phyloP scores from a whole-genome alignment of 1,140 invertebrate genomes.

The Drosophila kikkawai region DNA sequence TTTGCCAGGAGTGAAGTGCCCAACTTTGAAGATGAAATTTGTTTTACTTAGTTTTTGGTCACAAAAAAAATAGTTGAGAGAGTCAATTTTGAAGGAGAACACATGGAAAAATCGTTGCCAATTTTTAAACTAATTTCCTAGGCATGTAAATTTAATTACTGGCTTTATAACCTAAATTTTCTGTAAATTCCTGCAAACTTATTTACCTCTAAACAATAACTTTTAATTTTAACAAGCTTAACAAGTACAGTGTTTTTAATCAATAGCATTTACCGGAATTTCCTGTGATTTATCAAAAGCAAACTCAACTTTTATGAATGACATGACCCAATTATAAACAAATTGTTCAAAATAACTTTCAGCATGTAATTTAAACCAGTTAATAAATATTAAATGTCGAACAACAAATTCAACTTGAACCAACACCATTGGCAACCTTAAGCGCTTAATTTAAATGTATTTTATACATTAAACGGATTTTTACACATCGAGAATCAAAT shows the following conservation, averaged over 20 bases:
- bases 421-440: not conserved
- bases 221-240: not conserved
- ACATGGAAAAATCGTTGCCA: not conserved
- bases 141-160: not conserved
- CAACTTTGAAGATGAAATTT: conserved; percentile 1
- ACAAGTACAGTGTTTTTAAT: not conserved
- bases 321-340: conserved; percentile 15
- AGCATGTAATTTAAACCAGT: conserved; percentile 10
- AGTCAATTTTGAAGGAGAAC: not conserved
- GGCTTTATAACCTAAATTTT: not conserved
- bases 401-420: conserved; percentile 18
- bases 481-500: conserved; percentile 22
- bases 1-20: conserved; percentile 5
- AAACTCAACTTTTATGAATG: not conserved
- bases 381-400: conserved; percentile 25
- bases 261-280: not conserved
- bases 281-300: not conserved
- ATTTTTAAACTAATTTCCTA: not conserved
- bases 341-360: not conserved
- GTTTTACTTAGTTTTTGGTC: conserved; percentile 6
- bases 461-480: conserved; percentile 6
- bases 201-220: not conserved
- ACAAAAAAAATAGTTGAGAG: not conserved
- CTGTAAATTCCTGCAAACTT: not conserved
- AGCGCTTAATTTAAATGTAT: conserved; percentile 33